phyloP scores from a whole-genome alignment of 2,888 invertebrate genomes.

The Octonoba sinensis region DNA sequence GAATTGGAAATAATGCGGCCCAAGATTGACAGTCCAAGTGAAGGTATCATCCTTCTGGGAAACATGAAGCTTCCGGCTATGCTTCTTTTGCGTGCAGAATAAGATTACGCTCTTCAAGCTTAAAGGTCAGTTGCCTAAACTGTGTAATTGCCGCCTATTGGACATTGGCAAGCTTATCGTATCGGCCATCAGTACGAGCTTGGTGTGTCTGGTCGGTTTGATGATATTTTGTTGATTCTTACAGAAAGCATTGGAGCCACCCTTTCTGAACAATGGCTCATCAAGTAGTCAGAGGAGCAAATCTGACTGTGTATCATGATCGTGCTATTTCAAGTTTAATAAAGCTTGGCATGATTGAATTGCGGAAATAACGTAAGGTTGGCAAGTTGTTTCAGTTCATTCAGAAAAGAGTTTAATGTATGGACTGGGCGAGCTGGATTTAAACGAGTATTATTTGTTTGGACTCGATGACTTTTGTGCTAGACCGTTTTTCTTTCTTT shows the following conservation, averaged over 20 bases:
- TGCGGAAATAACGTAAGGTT: not conserved
- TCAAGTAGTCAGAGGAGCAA: slow-evolving; percentile 26
- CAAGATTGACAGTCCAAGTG: not conserved
- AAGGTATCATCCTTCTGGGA: slow-evolving; percentile 13
- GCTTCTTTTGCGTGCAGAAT: slow-evolving; percentile 21
- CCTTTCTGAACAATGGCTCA: slow-evolving; percentile 28
- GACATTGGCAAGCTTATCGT: slow-evolving; percentile 4
- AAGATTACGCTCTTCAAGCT: slow-evolving; percentile 8
- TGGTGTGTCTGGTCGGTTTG: slow-evolving; percentile 6
- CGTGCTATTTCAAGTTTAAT: not conserved
- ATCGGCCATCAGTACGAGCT: slow-evolving; percentile 12
- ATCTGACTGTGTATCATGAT: slow-evolving; percentile 11
- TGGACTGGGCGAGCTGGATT: too few species aligned
- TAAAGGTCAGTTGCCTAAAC: slow-evolving; percentile 32
- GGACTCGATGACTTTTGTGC: too few species aligned
- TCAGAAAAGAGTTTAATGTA: too few species aligned
- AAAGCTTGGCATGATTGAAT: slow-evolving; percentile 2
- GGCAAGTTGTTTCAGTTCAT: not conserved
- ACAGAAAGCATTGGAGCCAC: slow-evolving; percentile 4
- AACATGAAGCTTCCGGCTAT: slow-evolving; percentile 36
- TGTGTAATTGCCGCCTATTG: not conserved
- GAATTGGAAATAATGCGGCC: not conserved
- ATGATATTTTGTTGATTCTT: slow-evolving; percentile 17
- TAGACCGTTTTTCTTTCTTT: too few species aligned
- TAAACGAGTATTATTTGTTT: too few species aligned